Percentiles rank a stretch among this genome's conserved stretches.
These are phyloP conservation scores for Trichogramma pretiosum DNA, from an alignment of 1,140 invertebrate species.

Conservation along the genomic window DNA sequence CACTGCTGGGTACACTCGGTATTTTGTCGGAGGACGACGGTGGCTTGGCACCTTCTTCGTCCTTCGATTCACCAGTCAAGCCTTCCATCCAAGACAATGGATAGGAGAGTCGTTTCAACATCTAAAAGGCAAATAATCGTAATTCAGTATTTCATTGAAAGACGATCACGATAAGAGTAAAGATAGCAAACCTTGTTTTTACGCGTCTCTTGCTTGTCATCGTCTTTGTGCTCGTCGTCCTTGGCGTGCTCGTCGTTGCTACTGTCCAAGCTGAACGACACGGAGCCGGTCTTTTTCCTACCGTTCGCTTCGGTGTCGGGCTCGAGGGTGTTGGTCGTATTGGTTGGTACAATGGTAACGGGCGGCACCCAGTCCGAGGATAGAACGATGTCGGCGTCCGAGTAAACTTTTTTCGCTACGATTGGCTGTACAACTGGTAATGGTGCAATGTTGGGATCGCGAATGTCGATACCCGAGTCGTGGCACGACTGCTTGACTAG, in stretches of 20 bases:
- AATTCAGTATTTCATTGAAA: background rate
- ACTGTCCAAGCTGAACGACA: slow-evolving; percentile 64
- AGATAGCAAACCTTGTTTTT: slow-evolving; percentile 42
- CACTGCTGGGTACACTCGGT: slow-evolving; percentile 52
- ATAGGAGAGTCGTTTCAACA: slow-evolving; percentile 83
- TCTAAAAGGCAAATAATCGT: slow-evolving; percentile 45
- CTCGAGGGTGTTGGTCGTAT: slow-evolving; percentile 44
- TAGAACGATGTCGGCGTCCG: slow-evolving; percentile 75
- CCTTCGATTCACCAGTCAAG: slow-evolving; percentile 56
- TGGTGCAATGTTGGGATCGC: slow-evolving; percentile 56
- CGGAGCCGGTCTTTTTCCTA: slow-evolving; percentile 62
- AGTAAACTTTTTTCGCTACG: slow-evolving; percentile 56
- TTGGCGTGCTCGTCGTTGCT: slow-evolving; percentile 44
- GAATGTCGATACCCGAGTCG: slow-evolving; percentile 81
- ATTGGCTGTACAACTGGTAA: slow-evolving; percentile 46
- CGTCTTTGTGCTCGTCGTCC: slow-evolving; percentile 40
- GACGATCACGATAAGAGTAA: slow-evolving; percentile 6
- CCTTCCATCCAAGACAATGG: slow-evolving; percentile 89
- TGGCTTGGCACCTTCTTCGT: slow-evolving; percentile 44
- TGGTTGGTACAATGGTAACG: slow-evolving; percentile 60
- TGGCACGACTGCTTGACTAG: slow-evolving; percentile 72
- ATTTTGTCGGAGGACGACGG: slow-evolving; percentile 36
- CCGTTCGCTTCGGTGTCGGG: slow-evolving; percentile 43
- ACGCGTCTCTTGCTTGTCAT: slow-evolving; percentile 46
- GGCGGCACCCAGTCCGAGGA: slow-evolving; percentile 76